phyloP scores from a whole-genome alignment of 2,888 invertebrate genomes.

The Abscondita cerata region DNA sequence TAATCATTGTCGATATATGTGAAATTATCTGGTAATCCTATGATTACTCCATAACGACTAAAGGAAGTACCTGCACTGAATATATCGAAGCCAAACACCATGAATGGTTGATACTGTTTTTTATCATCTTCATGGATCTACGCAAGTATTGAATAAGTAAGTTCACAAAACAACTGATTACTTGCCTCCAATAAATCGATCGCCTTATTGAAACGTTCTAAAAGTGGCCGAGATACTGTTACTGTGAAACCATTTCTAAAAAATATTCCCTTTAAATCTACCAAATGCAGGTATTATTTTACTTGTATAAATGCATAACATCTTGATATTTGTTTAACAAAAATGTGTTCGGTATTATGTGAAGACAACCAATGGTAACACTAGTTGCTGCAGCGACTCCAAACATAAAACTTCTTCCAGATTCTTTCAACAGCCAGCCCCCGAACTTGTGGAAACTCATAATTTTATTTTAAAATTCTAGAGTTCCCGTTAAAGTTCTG shows the following conservation, averaged over 20 bases:
- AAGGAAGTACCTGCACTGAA: conserved; percentile 69
- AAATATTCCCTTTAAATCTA: conserved; percentile 34
- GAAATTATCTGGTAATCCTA: conserved; percentile 81
- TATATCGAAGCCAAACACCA: conserved; percentile 75
- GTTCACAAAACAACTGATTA: too few relatives aligned
- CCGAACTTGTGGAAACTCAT: conserved; percentile 43
- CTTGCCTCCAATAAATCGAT: conserved; percentile 64
- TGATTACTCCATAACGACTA: conserved; percentile 65
- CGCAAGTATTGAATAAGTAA: conserved; percentile 27
- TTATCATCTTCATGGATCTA: conserved; percentile 60
- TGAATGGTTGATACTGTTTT: conserved; percentile 69
- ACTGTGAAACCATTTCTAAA: conserved; percentile 68
- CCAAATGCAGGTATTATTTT: conserved; percentile 33
- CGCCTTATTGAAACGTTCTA: conserved; percentile 64
- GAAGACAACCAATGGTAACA: conserved; percentile 57
- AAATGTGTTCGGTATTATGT: conserved; percentile 68
- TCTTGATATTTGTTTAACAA: conserved; percentile 68
- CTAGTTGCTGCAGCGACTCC: conserved; percentile 59
- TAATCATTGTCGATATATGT: conserved; percentile 63
- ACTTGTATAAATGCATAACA: conserved; percentile 71
- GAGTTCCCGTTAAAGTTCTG: too few relatives aligned
- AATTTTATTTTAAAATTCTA: neutral
- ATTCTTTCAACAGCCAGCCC: conserved; percentile 64
- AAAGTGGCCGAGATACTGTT: conserved; percentile 61
- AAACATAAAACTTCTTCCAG: conserved; percentile 63